These are phyloP conservation scores for Palloptera scutellata DNA, from an alignment of 2,888 invertebrate species.

Conservation along the genomic window DNA sequence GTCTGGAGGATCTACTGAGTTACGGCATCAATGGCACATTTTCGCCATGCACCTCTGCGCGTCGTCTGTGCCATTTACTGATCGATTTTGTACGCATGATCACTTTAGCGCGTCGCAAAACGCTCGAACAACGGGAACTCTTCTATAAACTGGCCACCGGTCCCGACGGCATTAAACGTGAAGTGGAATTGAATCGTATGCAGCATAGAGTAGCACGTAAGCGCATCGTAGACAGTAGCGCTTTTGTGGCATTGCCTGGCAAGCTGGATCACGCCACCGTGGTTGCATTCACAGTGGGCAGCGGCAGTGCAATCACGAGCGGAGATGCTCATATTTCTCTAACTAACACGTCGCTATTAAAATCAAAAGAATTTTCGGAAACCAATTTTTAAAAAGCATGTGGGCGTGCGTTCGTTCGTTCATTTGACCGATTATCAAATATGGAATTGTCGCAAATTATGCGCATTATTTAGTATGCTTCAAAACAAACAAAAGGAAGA, in stretches of 20 bases:
- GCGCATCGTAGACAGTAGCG: conserved; percentile 76
- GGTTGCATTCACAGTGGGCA: conserved; percentile 81
- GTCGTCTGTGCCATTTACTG: conserved; percentile 74
- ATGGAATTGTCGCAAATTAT: background rate
- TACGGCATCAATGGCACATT: conserved; percentile 74
- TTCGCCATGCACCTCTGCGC: conserved; percentile 70
- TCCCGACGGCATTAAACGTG: conserved; percentile 65
- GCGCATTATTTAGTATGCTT: background rate
- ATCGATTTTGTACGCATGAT: conserved; percentile 81
- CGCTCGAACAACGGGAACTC: conserved; percentile 82
- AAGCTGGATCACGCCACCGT: conserved; percentile 90
- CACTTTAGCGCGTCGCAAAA: conserved; percentile 82
- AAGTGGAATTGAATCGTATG: conserved; percentile 69
- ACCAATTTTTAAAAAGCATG: conserved; percentile 56
- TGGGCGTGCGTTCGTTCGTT: background rate
- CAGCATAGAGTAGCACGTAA: conserved; percentile 75
- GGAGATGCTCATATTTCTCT: conserved; percentile 17
- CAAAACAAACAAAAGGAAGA: background rate
- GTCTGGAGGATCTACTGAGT: conserved; percentile 78
- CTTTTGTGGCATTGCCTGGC: conserved; percentile 76
- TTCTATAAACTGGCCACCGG: conserved; percentile 71
- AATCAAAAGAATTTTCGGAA: conserved; percentile 62
- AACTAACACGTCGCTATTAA: conserved; percentile 46
- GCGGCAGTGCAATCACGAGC: conserved; percentile 31
- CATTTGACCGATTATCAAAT: background rate